phyloP scores from a whole-genome alignment of 2,797 vertebrate genomes.

The Nannoperca obscura region DNA sequence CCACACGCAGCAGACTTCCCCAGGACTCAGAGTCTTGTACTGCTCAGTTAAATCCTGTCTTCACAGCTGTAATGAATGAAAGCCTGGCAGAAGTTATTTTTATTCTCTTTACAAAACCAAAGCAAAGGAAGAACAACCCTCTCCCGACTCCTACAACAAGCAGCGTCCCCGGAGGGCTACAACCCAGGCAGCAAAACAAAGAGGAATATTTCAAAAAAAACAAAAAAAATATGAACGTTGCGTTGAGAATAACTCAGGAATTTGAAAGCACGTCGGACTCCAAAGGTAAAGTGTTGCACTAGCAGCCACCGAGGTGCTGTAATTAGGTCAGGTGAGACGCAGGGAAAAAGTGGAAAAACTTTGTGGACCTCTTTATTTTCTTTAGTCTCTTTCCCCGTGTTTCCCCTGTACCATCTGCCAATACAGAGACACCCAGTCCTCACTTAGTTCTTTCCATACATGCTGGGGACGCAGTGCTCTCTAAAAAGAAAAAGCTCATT shows the following conservation, averaged over 20 bases:
- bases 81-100: constrained; percentile 74
- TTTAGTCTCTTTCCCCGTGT: constrained; percentile 13
- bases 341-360: constrained; percentile 68
- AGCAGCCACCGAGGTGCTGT: constrained; percentile 58
- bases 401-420: constrained; percentile 14
- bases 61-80: constrained; percentile 72
- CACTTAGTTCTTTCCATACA: background rate
- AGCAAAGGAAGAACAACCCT: constrained; percentile 72
- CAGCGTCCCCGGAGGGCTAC: constrained; percentile 74
- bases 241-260: constrained; percentile 74
- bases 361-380: constrained; percentile 51
- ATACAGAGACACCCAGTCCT: background rate
- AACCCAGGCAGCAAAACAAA: constrained; percentile 80
- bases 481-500: background rate
- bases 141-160: constrained; percentile 63
- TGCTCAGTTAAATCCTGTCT: constrained; percentile 61
- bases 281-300: constrained; percentile 68
- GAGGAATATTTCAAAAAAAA: constrained; percentile 71
- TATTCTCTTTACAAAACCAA: constrained; percentile 77
- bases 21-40: constrained; percentile 49
- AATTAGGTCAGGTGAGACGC: constrained; percentile 80
- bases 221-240: constrained; percentile 15
- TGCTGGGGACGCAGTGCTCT: background rate
- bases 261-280: constrained; percentile 74
- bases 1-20: constrained; percentile 45